Base-by-base conservation (phyloP, 2,113 vertebrate species). In the Oncorhynchus nerka region DNA sequence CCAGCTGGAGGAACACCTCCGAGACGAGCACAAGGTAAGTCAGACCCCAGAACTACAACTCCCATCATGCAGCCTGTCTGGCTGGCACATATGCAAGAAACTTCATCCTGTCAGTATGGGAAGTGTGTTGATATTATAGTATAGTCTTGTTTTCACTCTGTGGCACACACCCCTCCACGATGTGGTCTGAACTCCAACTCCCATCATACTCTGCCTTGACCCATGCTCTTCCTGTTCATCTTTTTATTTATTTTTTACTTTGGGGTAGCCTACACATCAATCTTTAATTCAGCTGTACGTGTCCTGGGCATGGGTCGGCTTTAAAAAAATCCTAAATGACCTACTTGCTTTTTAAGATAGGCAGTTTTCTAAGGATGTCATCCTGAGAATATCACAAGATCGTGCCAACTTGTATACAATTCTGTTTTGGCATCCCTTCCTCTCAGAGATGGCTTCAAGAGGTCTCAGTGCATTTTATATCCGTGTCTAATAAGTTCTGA, bases 11-110 rank as follows among this genome's bases (percentile, higher is more conserved):
- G 77, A 91, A 82, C 98, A 99, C 87, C 96, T 99, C 71, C 95
- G 94, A 74, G 92, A 96, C 6, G 97, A 99, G 90, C 98, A 99
- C 94, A 99, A 99, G 95, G 98, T 99, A 91, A 88, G 90, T 62
- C 59, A 22, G 59, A 22, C 51, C 5, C 19, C 51, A 62, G 59
- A 62, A 62, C 59, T 62, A n/a, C 65, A 30, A 28, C 6, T 30
- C 24, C 65, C 65, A 67, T 28, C 24, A 67, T 67, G 65, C 65
- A 26, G 8, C 26, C 22, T 67, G 62, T 26, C 20, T 26, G 22
- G 9, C 8, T 64, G 9, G 62, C 20, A 20, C 19, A 15, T 57
- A 57, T 20, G 55, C 55, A 45, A 45, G 9, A 3, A 3, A 45
- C 39, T 45, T 45, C 39, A 3, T 45, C 39, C 39, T 45, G 39